Conservation (phyloP, 2,888 invertebrate species). For the Mythimna impura region DNA sequence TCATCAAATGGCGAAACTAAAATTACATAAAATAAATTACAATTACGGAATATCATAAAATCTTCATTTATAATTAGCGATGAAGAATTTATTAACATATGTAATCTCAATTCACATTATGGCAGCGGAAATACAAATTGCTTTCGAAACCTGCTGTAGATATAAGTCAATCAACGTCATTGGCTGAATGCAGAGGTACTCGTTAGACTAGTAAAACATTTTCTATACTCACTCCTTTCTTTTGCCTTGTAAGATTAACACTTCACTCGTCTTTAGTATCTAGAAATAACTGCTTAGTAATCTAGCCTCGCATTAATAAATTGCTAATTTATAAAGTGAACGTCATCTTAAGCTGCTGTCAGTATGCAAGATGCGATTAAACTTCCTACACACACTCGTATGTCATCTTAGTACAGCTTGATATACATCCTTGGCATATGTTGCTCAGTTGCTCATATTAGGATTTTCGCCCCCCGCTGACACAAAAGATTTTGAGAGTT, state of each 20-base stretch:
- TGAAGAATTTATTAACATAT: constrained; percentile 52
- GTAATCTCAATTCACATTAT: constrained; percentile 40
- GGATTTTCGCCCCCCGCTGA: no score
- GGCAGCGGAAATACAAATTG: constrained; percentile 57
- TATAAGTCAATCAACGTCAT: constrained; percentile 52
- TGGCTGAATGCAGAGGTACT: constrained; percentile 26
- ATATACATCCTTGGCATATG: neutral
- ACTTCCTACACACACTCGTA: neutral
- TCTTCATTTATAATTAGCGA: constrained; percentile 38
- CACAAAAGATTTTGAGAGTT: neutral
- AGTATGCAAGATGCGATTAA: neutral
- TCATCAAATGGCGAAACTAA: neutral
- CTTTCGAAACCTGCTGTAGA: constrained; percentile 57
- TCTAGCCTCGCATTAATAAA: constrained; percentile 20
- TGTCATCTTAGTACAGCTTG: constrained; percentile 3
- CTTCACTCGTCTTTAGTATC: neutral
- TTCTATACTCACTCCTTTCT: constrained; percentile 35
- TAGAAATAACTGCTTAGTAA: constrained; percentile 25
- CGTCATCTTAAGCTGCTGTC: constrained; percentile 17
- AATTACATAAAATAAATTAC: constrained; percentile 30
- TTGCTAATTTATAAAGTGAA: constrained; percentile 4
- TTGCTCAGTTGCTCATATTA: neutral
- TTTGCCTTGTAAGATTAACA: constrained; percentile 31
- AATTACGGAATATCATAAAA: constrained; percentile 33
- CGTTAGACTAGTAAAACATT: constrained; percentile 33